Conservation (phyloP, 2,113 vertebrate genomes). For the Jaculus jaculus region DNA sequence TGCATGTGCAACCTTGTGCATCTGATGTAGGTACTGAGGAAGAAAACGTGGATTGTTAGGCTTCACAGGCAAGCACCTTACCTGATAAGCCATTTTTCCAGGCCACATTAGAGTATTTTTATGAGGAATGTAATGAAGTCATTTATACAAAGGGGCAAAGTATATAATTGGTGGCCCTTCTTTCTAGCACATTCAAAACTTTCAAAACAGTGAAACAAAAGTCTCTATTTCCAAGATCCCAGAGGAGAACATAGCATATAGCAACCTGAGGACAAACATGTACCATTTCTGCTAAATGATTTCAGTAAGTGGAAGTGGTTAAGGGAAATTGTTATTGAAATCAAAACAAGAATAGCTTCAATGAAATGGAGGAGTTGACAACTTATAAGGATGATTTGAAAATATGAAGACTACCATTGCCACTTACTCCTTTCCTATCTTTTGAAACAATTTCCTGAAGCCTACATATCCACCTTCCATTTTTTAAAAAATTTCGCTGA, state of each 20-base stretch:
- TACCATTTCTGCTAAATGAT: background rate
- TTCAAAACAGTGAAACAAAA: slow-evolving; percentile 36
- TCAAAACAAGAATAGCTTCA: background rate
- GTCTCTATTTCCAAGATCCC: background rate
- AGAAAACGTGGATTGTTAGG: no score
- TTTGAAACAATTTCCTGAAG: background rate
- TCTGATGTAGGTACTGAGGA: no score
- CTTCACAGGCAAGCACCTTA: no score
- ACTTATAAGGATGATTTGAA: background rate
- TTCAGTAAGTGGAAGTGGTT: background rate
- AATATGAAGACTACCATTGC: background rate
- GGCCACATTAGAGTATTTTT: background rate
- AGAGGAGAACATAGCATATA: background rate
- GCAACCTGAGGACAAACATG: background rate
- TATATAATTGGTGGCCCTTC: background rate
- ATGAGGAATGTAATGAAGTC: background rate
- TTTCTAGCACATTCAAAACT: slow-evolving; percentile 4
- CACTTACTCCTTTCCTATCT: background rate
- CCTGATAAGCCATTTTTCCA: no score
- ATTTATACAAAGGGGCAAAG: background rate
- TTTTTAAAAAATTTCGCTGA: background rate
- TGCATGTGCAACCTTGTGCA: no score
- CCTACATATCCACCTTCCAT: background rate
- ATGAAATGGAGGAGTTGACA: background rate
- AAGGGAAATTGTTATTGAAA: slow-evolving; percentile 20